phyloP scores from a whole-genome alignment of 2,888 invertebrate genomes.

The Ophonus ardosiacus region DNA sequence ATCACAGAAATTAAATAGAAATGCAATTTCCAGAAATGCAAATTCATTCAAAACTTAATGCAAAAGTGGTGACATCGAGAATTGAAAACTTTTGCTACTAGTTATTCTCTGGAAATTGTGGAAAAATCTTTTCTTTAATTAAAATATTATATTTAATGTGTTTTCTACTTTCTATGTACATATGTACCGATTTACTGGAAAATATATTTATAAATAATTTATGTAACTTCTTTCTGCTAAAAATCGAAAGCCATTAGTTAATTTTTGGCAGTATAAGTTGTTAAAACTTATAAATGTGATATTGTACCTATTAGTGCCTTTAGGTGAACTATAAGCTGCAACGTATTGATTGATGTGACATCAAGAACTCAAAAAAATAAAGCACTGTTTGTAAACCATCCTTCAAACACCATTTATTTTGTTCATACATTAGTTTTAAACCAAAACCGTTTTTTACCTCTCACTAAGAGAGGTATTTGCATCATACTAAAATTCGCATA shows the following conservation, averaged over 20 bases:
- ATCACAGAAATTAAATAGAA: slow-evolving; percentile 30
- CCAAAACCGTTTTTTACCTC: background rate
- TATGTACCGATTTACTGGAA: too few relatives aligned
- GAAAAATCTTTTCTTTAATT: background rate
- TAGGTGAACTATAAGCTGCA: slow-evolving; percentile 36
- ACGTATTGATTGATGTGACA: slow-evolving; percentile 20
- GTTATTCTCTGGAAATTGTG: background rate
- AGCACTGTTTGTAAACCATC: slow-evolving; percentile 26
- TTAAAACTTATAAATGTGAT: background rate
- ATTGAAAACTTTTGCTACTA: background rate
- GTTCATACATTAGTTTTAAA: slow-evolving; percentile 11
- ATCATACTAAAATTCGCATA: too few relatives aligned
- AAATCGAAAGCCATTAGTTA: background rate
- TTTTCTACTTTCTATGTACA: too few relatives aligned
- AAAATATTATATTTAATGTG: background rate
- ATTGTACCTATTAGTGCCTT: background rate
- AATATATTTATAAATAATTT: background rate
- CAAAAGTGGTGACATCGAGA: background rate
- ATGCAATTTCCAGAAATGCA: background rate
- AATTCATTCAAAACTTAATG: background rate
- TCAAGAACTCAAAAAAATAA: slow-evolving; percentile 26
- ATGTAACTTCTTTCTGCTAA: background rate
- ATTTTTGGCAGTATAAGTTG: background rate
- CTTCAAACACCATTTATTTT: background rate
- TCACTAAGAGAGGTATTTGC: too few relatives aligned